Evolutionary conservation across 2,888 invertebrate species (phyloP).

Genomic region (Nephrotoma appendiculata): DNA sequence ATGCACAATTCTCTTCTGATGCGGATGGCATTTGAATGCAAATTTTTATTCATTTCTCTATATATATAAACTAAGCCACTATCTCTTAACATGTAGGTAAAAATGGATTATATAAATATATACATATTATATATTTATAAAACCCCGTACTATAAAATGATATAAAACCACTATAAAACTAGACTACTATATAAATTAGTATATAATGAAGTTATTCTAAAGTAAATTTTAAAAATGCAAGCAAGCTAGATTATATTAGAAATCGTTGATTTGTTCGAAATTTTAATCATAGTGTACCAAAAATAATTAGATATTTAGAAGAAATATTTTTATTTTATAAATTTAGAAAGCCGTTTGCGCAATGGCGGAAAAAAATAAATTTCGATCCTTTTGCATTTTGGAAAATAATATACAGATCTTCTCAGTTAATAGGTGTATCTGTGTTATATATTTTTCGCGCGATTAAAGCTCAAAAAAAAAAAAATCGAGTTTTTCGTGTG

Average conservation of each 20-base stretch:
- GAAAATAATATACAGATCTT: background rate
- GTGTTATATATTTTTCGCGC: background rate
- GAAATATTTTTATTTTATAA: background rate
- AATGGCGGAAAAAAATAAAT: background rate
- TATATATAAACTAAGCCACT: background rate
- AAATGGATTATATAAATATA: background rate
- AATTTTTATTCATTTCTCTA: background rate
- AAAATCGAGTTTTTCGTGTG: background rate
- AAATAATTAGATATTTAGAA: background rate
- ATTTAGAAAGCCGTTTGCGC: background rate
- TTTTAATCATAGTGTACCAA: slow-evolving; percentile 1
- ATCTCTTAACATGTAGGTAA: background rate
- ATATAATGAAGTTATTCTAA: background rate
- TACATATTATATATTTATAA: slow-evolving; percentile 1
- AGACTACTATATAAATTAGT: background rate
- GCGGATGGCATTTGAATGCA: background rate
- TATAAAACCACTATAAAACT: background rate
- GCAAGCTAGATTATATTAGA: background rate
- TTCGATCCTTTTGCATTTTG: background rate
- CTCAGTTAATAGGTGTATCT: background rate
- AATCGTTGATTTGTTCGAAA: background rate
- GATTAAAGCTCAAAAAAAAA: background rate
- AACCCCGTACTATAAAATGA: background rate
- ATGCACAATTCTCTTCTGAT: background rate
- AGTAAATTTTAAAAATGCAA: background rate